Conservation (phyloP, 1,140 invertebrate genomes). For the Dinothrombium tinctorium region DNA sequence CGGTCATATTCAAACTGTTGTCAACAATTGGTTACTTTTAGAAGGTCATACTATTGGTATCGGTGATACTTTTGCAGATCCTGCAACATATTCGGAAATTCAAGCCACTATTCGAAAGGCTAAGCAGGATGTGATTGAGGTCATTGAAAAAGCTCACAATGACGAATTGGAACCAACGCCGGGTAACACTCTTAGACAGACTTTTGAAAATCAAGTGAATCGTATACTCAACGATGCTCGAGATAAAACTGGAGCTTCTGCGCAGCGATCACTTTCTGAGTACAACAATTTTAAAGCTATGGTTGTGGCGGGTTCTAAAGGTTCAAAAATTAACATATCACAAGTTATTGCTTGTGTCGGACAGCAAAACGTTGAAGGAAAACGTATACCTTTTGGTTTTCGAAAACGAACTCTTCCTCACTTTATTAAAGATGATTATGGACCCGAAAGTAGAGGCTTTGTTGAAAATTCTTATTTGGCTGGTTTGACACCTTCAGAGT, state of each 20-base stretch:
- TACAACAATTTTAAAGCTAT: constrained; percentile 99
- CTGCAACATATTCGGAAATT: constrained; percentile 76
- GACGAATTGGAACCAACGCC: constrained; percentile 97
- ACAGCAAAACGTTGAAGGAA: constrained; percentile 99
- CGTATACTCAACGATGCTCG: constrained; percentile 97
- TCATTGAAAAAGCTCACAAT: constrained; percentile 98
- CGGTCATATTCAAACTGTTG: constrained; percentile 94
- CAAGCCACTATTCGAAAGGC: constrained; percentile 95
- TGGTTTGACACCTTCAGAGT: constrained; percentile 92
- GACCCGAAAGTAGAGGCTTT: constrained; percentile 94
- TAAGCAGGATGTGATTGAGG: constrained; percentile 97
- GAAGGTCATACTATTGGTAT: constrained; percentile 55
- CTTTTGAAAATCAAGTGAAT: constrained; percentile 70
- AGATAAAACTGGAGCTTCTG: constrained; percentile 97
- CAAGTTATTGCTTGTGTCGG: constrained; percentile 99
- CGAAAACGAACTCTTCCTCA: constrained; percentile 92
- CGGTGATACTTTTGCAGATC: constrained; percentile 98
- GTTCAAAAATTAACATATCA: constrained; percentile 99
- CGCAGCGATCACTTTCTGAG: constrained; percentile 95
- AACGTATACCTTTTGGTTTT: constrained; percentile 98
- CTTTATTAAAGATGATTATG: constrained; percentile 99
- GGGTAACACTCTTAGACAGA: constrained; percentile 87
- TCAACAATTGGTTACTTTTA: constrained; percentile 92
- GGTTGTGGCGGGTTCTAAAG: constrained; percentile 98
- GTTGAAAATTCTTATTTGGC: constrained; percentile 99